Conservation (phyloP, 1,140 invertebrate genomes). For the Amyelois transitella region DNA sequence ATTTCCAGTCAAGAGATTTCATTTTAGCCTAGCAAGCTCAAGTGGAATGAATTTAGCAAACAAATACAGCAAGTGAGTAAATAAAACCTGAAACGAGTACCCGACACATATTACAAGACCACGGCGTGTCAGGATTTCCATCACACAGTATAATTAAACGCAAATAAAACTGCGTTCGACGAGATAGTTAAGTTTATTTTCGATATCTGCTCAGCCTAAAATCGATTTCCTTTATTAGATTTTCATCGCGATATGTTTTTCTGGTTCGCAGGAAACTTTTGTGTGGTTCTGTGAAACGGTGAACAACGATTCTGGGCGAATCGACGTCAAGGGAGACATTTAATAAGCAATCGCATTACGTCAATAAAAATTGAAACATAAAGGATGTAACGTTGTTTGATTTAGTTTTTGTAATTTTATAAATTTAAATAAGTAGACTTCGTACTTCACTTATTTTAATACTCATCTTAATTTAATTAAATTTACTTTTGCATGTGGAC, state of each 20-base stretch:
- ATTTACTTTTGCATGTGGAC: too few relatives aligned
- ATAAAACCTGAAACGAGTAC: not conserved
- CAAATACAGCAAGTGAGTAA: not conserved
- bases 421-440: too few relatives aligned
- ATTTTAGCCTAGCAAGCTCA: not conserved
- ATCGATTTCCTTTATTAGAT: constrained; percentile 20
- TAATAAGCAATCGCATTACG: not conserved
- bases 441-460: too few relatives aligned
- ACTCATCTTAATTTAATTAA: too few relatives aligned
- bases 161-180: constrained; percentile 50
- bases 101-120: not conserved
- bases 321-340: not conserved
- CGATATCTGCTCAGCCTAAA: constrained; percentile 34
- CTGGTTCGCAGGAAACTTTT: not conserved
- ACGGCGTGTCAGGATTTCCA: constrained; percentile 29
- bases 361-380: not conserved
- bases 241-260: constrained; percentile 4
- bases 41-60: not conserved
- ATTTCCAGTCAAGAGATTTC: too few relatives aligned
- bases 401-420: too few relatives aligned
- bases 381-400: not conserved
- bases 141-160: constrained; percentile 59
- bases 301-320: not conserved
- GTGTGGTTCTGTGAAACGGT: too few relatives aligned
- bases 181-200: constrained; percentile 55